phyloP scores from a whole-genome alignment of 2,113 vertebrate species.

The Helogale parvula region DNA sequence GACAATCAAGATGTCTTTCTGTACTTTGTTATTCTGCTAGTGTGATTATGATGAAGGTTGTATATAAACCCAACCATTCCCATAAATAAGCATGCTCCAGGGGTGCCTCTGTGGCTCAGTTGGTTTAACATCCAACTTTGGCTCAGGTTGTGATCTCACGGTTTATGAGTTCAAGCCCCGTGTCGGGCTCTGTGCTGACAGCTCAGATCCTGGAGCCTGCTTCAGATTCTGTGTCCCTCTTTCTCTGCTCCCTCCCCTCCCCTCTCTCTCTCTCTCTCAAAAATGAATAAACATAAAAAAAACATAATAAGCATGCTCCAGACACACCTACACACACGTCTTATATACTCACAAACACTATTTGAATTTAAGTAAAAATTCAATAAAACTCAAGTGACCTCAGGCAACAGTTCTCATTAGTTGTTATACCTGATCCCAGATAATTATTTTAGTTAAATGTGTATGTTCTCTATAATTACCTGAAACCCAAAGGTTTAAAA shows the following conservation, averaged over 20 bases:
- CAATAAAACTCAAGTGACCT: not conserved
- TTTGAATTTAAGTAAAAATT: not conserved
- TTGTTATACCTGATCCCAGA: not conserved
- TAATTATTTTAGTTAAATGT: not conserved
- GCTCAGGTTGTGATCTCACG: too few species aligned
- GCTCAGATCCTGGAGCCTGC: too few species aligned
- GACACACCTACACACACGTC: not conserved
- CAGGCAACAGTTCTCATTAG: not conserved
- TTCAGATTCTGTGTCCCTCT: too few species aligned
- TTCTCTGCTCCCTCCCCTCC: too few species aligned
- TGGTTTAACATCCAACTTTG: too few species aligned
- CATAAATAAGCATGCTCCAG: not conserved
- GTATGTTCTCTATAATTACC: not conserved
- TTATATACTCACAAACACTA: not conserved
- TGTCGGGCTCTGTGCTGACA: too few species aligned
- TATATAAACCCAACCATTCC: not conserved
- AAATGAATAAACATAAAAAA: too few species aligned
- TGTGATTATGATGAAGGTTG: not conserved
- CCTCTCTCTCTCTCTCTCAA: too few species aligned
- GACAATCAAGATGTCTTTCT: not conserved
- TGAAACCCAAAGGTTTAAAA: not conserved
- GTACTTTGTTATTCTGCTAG: not conserved
- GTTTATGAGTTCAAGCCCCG: too few species aligned
- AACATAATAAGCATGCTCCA: not conserved
- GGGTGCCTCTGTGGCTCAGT: too few species aligned